Conservation (phyloP, 2,888 invertebrate species). For the Sminthurinus aureus region DNA sequence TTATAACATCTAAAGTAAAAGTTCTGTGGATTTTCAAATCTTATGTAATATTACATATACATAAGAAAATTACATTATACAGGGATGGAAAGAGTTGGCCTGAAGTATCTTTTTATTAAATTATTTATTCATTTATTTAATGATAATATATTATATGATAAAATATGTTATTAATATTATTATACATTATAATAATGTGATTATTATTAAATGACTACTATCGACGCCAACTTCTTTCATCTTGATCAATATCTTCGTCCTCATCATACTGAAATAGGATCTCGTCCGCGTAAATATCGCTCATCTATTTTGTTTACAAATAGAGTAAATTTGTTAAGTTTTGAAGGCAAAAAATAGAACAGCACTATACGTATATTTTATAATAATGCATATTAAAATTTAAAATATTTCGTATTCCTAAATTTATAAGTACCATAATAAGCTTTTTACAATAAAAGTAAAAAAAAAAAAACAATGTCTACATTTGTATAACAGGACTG, state of each 20-base stretch:
- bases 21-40: background rate
- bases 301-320: no score
- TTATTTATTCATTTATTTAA: no score
- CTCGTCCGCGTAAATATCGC: constrained; percentile 70
- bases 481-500: no score
- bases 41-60: background rate
- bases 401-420: no score
- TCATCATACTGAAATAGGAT: constrained; percentile 84
- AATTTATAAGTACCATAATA: background rate
- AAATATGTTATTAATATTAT: no score
- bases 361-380: no score
- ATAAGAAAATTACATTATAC: background rate
- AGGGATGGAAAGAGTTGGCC: constrained; percentile 9
- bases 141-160: no score
- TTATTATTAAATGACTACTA: constrained; percentile 19
- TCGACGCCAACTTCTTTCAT: constrained; percentile 88
- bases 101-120: background rate
- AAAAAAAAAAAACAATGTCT: no score
- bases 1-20: background rate
- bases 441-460: background rate
- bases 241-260: constrained; percentile 85
- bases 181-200: no score
- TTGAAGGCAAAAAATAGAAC: no score
- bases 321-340: no score
- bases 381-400: no score